These are phyloP conservation scores for Watsonalla cultraria DNA, from an alignment of 2,888 invertebrate species.

Conservation along the genomic window DNA sequence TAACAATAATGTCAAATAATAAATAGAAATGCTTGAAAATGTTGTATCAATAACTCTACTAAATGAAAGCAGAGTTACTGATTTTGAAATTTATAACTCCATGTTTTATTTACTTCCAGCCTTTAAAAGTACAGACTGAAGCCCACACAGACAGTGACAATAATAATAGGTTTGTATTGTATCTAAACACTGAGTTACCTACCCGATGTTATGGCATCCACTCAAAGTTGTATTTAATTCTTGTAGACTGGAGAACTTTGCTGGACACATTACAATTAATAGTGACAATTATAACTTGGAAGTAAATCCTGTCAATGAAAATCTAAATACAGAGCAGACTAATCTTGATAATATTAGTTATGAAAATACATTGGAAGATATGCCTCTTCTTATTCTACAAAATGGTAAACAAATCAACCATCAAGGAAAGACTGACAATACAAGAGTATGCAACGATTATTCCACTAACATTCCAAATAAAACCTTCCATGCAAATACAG, in stretches of 20 bases:
- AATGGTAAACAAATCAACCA: neutral
- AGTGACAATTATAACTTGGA: slow-evolving; percentile 15
- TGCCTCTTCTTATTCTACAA: neutral
- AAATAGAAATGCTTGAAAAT: too few species aligned
- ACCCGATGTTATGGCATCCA: too few species aligned
- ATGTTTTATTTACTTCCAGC: neutral
- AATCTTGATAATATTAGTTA: neutral
- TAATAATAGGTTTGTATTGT: too few species aligned
- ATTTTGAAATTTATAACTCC: neutral
- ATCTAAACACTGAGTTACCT: too few species aligned
- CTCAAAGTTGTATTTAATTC: neutral
- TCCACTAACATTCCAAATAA: neutral
- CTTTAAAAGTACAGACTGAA: neutral
- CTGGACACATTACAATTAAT: slow-evolving; percentile 13
- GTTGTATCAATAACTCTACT: too few species aligned
- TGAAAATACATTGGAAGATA: neutral
- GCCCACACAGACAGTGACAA: neutral
- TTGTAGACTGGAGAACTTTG: slow-evolving; percentile 2
- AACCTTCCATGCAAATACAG: neutral
- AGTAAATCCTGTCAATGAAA: slow-evolving; percentile 13
- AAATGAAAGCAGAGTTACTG: too few species aligned
- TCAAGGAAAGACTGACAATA: neutral
- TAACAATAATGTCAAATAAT: too few species aligned
- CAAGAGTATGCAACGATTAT: neutral
- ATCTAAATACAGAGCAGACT: neutral